These are phyloP conservation scores for Hydroisotoma schaefferi DNA, from an alignment of 2,888 invertebrate species.

Conservation along the genomic window DNA sequence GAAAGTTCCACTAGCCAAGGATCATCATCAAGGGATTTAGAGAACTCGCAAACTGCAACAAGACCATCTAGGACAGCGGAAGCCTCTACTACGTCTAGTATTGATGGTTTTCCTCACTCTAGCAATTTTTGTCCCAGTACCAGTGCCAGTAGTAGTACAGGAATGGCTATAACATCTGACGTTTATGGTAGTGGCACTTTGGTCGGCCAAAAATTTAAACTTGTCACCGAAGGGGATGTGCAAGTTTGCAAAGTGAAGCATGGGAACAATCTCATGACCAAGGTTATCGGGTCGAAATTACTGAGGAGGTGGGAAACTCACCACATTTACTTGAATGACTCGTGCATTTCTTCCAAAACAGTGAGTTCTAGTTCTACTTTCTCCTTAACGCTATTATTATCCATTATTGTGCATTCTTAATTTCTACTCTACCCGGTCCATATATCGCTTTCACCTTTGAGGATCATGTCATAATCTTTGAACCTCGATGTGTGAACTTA, in stretches of 20 bases:
- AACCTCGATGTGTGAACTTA: too few relatives aligned
- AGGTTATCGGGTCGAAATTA: slow-evolving; percentile 72
- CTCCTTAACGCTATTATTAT: not conserved
- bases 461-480: too few relatives aligned
- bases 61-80: too few relatives aligned
- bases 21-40: too few relatives aligned
- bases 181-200: slow-evolving; percentile 23
- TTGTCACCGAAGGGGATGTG: slow-evolving; percentile 68
- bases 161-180: not conserved
- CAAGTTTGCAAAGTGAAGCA: slow-evolving; percentile 73
- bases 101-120: slow-evolving; percentile 3
- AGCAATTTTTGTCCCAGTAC: slow-evolving; percentile 10
- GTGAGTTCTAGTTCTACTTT: too few relatives aligned
- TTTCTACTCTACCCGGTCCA: too few relatives aligned
- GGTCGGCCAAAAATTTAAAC: slow-evolving; percentile 63
- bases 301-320: slow-evolving; percentile 74
- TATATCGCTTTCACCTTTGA: too few relatives aligned
- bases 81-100: too few relatives aligned
- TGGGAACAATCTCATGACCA: slow-evolving; percentile 71
- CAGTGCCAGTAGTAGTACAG: slow-evolving; percentile 3
- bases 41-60: too few relatives aligned
- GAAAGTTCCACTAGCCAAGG: too few relatives aligned
- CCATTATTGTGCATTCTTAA: too few relatives aligned
- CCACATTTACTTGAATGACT: slow-evolving; percentile 64
- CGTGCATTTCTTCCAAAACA: slow-evolving; percentile 68